Evolutionary conservation across 2,888 invertebrate species (phyloP).

Genomic region (Lingula anatina): DNA sequence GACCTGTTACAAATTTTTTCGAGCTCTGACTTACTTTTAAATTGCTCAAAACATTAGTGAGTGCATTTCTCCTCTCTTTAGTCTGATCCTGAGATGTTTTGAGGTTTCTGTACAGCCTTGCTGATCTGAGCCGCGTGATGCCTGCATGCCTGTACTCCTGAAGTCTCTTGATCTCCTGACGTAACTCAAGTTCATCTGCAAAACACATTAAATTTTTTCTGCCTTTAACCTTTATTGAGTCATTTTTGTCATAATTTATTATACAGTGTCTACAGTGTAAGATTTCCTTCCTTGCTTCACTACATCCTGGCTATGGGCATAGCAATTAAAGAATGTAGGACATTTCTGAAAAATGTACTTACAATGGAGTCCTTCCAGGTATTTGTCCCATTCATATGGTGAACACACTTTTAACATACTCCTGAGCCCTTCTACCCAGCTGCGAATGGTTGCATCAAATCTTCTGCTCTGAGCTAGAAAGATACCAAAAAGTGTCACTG

Average conservation of each 20-base stretch:
- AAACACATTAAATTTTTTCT: too few relatives aligned
- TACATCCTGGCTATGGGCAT: too few relatives aligned
- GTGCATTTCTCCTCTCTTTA: too few relatives aligned
- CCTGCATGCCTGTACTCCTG: constrained; percentile 67
- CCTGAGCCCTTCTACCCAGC: constrained; percentile 60
- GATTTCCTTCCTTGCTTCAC: too few relatives aligned
- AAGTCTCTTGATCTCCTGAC: constrained; percentile 53
- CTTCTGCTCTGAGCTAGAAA: constrained; percentile 61
- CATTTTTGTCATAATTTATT: too few relatives aligned
- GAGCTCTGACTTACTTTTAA: too few relatives aligned
- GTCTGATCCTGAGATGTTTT: constrained; percentile 62
- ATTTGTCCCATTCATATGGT: constrained; percentile 68
- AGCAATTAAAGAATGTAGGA: too few relatives aligned
- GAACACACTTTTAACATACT: constrained; percentile 72
- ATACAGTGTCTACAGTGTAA: too few relatives aligned
- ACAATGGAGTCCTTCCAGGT: constrained; percentile 71
- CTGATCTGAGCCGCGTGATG: constrained; percentile 63
- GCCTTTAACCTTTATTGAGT: too few relatives aligned
- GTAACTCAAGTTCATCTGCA: constrained; percentile 62
- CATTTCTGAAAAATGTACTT: too few relatives aligned
- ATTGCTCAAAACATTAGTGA: too few relatives aligned
- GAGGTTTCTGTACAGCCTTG: constrained; percentile 62
- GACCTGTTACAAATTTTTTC: too few relatives aligned
- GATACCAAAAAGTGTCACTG: not conserved
- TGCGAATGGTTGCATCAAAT: constrained; percentile 58